Conservation (phyloP, 2,797 vertebrate genomes). For the Sebastes kiyomatsui region DNA sequence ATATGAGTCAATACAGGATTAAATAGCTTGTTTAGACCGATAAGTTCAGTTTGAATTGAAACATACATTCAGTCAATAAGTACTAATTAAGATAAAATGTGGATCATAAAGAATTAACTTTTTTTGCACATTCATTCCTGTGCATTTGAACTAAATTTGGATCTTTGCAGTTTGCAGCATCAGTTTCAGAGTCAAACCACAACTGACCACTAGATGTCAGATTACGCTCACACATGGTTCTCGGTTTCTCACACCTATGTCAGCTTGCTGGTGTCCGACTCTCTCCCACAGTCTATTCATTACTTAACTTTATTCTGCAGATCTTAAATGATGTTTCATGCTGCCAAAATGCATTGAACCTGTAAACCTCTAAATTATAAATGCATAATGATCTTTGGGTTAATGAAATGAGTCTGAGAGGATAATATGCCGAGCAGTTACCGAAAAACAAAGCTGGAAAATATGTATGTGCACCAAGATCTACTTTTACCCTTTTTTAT, state of each 20-base stretch:
- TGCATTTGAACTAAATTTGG: background rate
- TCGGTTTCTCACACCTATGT: background rate
- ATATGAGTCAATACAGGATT: background rate
- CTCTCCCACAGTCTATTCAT: background rate
- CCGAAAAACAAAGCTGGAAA: background rate
- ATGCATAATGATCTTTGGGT: background rate
- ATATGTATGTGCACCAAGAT: background rate
- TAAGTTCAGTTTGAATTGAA: background rate
- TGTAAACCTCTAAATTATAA: background rate
- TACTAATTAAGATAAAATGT: background rate
- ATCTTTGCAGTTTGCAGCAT: background rate
- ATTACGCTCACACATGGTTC: constrained; percentile 32
- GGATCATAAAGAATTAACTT: background rate
- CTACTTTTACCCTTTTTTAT: background rate
- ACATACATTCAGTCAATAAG: background rate
- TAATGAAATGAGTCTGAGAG: constrained; percentile 2
- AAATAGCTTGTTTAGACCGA: background rate
- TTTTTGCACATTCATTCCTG: background rate
- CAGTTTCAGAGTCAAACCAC: background rate
- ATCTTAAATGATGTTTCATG: background rate
- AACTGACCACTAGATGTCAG: constrained; percentile 74
- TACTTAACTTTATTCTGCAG: background rate
- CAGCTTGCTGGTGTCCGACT: background rate
- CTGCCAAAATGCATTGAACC: background rate
- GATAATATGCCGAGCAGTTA: background rate